These are phyloP conservation scores for Psix sp. DNA, from an alignment of 1,140 invertebrate genomes.

Conservation along the genomic window DNA sequence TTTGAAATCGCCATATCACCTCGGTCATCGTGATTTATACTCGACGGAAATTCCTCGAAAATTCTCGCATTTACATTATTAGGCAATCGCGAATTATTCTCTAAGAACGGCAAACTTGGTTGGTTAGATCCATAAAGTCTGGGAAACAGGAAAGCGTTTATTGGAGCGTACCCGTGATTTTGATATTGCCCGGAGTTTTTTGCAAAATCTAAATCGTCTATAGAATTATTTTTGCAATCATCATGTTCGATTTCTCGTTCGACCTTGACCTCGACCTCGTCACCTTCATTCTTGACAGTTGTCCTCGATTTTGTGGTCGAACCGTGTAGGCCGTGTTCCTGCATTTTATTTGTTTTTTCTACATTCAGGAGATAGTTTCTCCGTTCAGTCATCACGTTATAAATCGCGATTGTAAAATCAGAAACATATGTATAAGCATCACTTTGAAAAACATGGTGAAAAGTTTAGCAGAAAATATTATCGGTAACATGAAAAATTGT, in stretches of 20 bases:
- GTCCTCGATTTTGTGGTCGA: slow-evolving; percentile 37
- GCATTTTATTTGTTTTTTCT: slow-evolving; percentile 39
- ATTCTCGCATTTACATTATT: slow-evolving; percentile 11
- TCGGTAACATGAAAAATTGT: no score
- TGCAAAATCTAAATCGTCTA: slow-evolving; percentile 30
- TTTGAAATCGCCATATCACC: slow-evolving; percentile 6
- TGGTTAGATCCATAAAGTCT: slow-evolving; percentile 47
- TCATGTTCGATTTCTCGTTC: slow-evolving; percentile 50
- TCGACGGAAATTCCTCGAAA: slow-evolving; percentile 28
- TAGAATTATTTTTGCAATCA: slow-evolving; percentile 32
- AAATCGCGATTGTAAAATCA: slow-evolving; percentile 4
- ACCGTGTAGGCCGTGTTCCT: slow-evolving; percentile 22
- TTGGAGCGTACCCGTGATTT: slow-evolving; percentile 48
- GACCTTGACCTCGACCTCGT: slow-evolving; percentile 58
- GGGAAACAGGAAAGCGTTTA: slow-evolving; percentile 44
- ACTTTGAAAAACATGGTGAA: no score
- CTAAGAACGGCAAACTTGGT: slow-evolving; percentile 8
- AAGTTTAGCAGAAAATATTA: no score
- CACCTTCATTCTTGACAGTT: slow-evolving; percentile 35
- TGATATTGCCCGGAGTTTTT: slow-evolving; percentile 27
- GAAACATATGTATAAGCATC: no score
- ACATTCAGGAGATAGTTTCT: slow-evolving; percentile 9
- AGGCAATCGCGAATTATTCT: slow-evolving; percentile 10
- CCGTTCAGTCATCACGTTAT: slow-evolving; percentile 11
- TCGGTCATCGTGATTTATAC: slow-evolving; percentile 8